Base-by-base conservation (phyloP, 2,888 invertebrate species). In the Brachyopa scutellaris region DNA sequence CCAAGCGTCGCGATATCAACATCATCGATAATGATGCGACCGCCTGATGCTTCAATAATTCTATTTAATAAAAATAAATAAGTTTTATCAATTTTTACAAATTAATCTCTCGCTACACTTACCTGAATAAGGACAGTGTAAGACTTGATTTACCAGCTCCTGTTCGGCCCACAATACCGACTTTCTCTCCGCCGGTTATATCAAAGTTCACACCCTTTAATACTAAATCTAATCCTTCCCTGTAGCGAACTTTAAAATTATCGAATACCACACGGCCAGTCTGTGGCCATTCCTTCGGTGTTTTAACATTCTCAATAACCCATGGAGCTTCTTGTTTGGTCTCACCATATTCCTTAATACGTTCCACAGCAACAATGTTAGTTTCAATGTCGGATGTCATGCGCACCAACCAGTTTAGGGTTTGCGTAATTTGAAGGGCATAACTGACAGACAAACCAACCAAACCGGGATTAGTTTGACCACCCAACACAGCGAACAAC, bases 371-470 rank as follows among this genome's bases (percentile, higher is more conserved):
- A 0, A 99, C 98, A 86, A 99, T 97, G 90, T 99, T 99, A 0
- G 98, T 97, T 92, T 99, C 99, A 42, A 99, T 95, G 88, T 99
- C 98, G 1, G 97, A 97, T 0, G 97, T 96, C 97, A 98, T 97
- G 84, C 98, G 93, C 19, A 99, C 98, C 86, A 99, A 92, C 97
- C 98, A 98, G 91, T 98, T 99, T 40, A 99, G 91, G 0, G 97
- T 97, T 93, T 97, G 97, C 0, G 99, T 99, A 87, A 96, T 95
- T 93, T 96, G 96, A 69, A 97, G 90, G 1, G 97, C 94, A 88
- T 97, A 97, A 86, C 96, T 97, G 87, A 99, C 93, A 0, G 97
- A 97, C 72, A 99, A 92, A 23, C 98, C 99, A 9, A 96, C 96
- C 53, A 95, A 90, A 33, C 98, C 98, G 1, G 97, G 92, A 88